phyloP scores from a whole-genome alignment of 2,888 invertebrate species.

The Abscondita cerata region DNA sequence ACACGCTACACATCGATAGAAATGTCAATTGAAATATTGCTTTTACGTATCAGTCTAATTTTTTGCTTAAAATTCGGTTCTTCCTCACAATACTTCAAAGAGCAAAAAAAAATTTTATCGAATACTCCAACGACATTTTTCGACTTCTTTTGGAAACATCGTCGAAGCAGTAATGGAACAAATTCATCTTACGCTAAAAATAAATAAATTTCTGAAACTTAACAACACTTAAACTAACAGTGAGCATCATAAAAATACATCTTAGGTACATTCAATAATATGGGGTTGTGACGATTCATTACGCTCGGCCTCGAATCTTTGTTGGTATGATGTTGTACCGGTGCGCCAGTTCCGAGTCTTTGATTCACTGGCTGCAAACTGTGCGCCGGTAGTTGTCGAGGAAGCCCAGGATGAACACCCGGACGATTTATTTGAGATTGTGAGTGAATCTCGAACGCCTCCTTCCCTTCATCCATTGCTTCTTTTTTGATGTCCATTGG shows the following conservation, averaged over 20 bases:
- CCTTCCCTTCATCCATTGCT: conserved; percentile 57
- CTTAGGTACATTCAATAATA: conserved; percentile 91
- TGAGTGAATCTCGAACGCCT: conserved; percentile 68
- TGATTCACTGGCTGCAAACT: conserved; percentile 47
- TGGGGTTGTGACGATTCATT: conserved; percentile 88
- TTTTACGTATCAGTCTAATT: conserved; percentile 56
- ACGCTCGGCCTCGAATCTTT: conserved; percentile 79
- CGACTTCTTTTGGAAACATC: background rate
- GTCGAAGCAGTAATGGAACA: conserved; percentile 15
- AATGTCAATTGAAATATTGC: conserved; percentile 50
- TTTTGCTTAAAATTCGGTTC: conserved; percentile 47
- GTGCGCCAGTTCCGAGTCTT: conserved; percentile 55
- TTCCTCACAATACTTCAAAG: conserved; percentile 48
- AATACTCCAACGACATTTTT: conserved; percentile 17
- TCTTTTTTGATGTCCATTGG: conserved; percentile 38
- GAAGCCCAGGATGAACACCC: conserved; percentile 57
- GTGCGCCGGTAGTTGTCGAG: conserved; percentile 53
- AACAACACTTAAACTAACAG: conserved; percentile 48
- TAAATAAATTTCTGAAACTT: conserved; percentile 59
- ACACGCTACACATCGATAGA: conserved; percentile 39
- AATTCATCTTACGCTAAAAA: conserved; percentile 36
- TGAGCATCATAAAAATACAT: conserved; percentile 41
- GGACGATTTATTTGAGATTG: conserved; percentile 54
- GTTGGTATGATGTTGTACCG: conserved; percentile 56
- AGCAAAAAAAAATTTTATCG: conserved; percentile 25